Evolutionary conservation across 2,888 invertebrate species (phyloP).

Genomic region (Morinoia aosen): DNA sequence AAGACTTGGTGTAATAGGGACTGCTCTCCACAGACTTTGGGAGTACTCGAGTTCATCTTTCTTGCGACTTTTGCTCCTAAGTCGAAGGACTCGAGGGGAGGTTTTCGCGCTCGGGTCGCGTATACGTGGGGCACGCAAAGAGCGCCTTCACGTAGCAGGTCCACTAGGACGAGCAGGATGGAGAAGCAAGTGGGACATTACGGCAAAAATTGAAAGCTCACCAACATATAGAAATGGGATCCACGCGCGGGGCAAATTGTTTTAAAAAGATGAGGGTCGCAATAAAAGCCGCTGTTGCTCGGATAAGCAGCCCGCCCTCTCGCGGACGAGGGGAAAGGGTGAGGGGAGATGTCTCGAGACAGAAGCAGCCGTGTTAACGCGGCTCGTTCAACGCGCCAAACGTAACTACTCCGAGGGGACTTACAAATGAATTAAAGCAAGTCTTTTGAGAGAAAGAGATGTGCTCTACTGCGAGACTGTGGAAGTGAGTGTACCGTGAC

Average conservation of each 20-base stretch:
- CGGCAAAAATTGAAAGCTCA: constrained; percentile 51
- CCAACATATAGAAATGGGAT: constrained; percentile 50
- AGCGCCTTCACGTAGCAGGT: not conserved
- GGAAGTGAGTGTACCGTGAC: not conserved
- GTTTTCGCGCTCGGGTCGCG: not conserved
- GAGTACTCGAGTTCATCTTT: not conserved
- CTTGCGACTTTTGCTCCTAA: not conserved
- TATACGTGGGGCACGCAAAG: not conserved
- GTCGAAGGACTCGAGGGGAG: not conserved
- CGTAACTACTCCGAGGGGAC: not conserved
- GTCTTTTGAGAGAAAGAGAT: too few relatives aligned
- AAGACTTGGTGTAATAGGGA: not conserved
- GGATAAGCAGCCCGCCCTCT: not conserved
- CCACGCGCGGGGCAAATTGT: constrained; percentile 41
- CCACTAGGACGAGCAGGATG: not conserved
- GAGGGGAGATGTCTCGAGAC: not conserved
- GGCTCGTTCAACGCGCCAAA: not conserved
- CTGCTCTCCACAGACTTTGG: not conserved
- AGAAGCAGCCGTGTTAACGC: not conserved
- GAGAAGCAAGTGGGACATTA: constrained; percentile 6
- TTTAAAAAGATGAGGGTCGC: constrained; percentile 51
- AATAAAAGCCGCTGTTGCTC: constrained; percentile 41
- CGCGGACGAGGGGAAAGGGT: not conserved
- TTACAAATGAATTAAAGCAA: not conserved
- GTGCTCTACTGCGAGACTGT: not conserved